Evolutionary conservation across 2,113 vertebrate species (phyloP).

Genomic region (Thermophis baileyi): DNA sequence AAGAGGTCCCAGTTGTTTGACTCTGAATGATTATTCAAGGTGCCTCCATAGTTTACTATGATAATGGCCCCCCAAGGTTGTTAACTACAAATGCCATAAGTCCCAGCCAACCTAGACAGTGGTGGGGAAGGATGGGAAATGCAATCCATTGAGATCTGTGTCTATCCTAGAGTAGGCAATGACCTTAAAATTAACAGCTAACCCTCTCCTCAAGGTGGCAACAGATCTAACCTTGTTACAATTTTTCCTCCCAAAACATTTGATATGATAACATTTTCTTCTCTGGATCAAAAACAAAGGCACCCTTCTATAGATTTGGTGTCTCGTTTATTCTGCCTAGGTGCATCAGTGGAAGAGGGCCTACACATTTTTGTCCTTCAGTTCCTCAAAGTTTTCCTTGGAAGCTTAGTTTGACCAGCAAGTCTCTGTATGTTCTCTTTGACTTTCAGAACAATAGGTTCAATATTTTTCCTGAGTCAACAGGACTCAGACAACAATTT

Average conservation of each 20-base stretch:
- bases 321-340: neutral
- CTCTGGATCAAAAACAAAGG: neutral
- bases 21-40: neutral
- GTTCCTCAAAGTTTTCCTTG: neutral
- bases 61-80: neutral
- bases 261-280: too few species aligned
- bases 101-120: neutral
- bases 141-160: neutral
- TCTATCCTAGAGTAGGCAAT: neutral
- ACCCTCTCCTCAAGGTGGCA: neutral
- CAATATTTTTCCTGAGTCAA: neutral
- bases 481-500: neutral
- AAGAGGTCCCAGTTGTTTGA: slow-evolving; percentile 15
- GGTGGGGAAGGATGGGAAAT: neutral
- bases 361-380: neutral
- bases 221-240: neutral
- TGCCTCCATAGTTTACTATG: neutral
- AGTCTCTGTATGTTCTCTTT: neutral
- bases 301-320: neutral
- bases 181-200: neutral
- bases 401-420: neutral
- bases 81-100: neutral
- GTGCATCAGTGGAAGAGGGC: neutral
- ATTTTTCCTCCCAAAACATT: too few species aligned
- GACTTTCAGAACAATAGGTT: neutral